Base-by-base conservation (phyloP, 92 coral and sea anemone species). In the Nematostella vectensis region DNA sequence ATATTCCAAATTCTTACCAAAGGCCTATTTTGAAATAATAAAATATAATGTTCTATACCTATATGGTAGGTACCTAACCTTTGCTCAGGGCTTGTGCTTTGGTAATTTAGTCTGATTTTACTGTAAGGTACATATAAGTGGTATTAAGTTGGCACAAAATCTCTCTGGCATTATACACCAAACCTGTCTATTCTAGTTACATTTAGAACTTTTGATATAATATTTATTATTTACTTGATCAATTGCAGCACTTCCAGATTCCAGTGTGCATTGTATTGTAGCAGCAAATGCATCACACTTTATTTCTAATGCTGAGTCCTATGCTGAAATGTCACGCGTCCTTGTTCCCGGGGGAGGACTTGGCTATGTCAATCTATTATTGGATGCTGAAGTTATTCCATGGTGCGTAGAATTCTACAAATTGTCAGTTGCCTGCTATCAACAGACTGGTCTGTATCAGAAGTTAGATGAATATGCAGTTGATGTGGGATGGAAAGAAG, bases 301-400 rank as follows among this genome's bases (percentile, higher is more conserved):
- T 12, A 23, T 59, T 20, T 39, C 53, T 8, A 59, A 25, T 15
- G 13, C 12, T 15, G 29, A 59, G 33, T 39, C 65, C 11, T 59
- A 6, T 28, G 33, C 65, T 11, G 54, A 59, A 59, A 59, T 59
- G 4, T 2, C 50, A 22, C 65, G 54, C 17, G 65, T 59, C 18
- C n/a, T 59, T 33, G 53, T 42, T 0, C 53, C 65, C 13, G 65
- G 54, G 16, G 54, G 54, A 18, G 48, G 44, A 28, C 0, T 42
- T 9, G 65, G 65, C 6, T 0, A 39, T 28, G 22, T 43, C 8
- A 21, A 1, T 45, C 44, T 29, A 9, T 3, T 8, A 18, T 25
- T 47, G 15, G 31, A 59, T 43, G 2, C 53, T 21, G 3, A 4
- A 21, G 37, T 47, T 24, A 26, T 21, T 28, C 52, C 65, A 15